A percentile compares a stretch with the other conserved stretches of the same genome.
Conservation (phyloP, 2,113 vertebrate species). For the Pipa parva region DNA sequence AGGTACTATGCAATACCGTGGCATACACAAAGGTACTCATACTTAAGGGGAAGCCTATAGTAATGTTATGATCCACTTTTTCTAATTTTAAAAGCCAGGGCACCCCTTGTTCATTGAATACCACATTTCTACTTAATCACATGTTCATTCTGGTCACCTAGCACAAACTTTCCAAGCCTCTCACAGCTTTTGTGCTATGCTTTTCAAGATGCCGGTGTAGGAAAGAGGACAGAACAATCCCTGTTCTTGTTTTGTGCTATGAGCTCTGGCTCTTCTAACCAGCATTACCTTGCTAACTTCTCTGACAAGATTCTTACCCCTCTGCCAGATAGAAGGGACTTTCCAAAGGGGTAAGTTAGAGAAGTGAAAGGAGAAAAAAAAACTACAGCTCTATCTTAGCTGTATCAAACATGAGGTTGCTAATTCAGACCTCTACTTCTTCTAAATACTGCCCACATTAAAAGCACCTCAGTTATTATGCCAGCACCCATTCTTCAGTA, state of each 20-base stretch:
- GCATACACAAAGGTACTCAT: conserved; percentile 19
- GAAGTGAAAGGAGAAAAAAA: not conserved
- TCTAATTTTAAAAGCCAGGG: conserved; percentile 3
- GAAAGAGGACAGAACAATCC: conserved; percentile 23
- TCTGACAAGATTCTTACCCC: conserved; percentile 9
- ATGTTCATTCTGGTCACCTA: conserved; percentile 10
- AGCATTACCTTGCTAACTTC: conserved; percentile 19
- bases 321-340: conserved; percentile 17
- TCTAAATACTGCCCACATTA: conserved; percentile 13
- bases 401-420: conserved; percentile 8
- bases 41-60: conserved; percentile 13
- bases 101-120: conserved; percentile 3
- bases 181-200: conserved; percentile 26
- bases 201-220: conserved; percentile 21
- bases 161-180: conserved; percentile 9
- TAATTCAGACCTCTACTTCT: conserved; percentile 3
- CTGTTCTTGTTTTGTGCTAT: conserved; percentile 34
- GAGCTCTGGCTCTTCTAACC: conserved; percentile 17
- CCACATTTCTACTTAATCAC: not conserved
- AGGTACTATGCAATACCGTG: not conserved
- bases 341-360: conserved; percentile 9
- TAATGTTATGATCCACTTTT: not conserved
- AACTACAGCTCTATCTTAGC: conserved; percentile 14
- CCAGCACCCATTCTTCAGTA: conserved; percentile 25
- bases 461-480: conserved; percentile 29